These are phyloP conservation scores for Perodicticus potto DNA, from an alignment of 2,797 vertebrate genomes.

Conservation along the genomic window DNA sequence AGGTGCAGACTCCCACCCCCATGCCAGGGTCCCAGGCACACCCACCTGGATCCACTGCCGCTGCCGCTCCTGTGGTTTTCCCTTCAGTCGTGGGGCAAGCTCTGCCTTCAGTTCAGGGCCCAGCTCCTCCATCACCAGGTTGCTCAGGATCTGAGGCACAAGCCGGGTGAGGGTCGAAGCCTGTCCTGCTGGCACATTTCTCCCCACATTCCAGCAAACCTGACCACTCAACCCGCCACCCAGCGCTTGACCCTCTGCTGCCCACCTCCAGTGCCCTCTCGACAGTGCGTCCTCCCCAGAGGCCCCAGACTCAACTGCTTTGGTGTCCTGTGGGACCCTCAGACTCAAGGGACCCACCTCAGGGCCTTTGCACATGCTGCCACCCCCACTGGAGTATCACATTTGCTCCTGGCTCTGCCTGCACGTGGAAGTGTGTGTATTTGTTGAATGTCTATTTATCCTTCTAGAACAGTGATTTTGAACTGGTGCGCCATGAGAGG, in stretches of 20 bases:
- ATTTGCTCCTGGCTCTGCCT: fast-evolving
- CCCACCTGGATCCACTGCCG: slow-evolving; percentile 96
- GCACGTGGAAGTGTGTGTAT: not conserved
- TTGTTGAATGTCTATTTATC: not conserved
- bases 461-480: not conserved
- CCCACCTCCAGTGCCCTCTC: not conserved
- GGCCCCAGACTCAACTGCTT: not conserved
- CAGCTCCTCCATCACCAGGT: slow-evolving; percentile 97
- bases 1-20: fast-evolving
- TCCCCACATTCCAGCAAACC: fast-evolving
- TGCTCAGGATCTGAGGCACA: slow-evolving; percentile 93
- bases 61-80: slow-evolving; percentile 95
- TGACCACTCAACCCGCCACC: not conserved
- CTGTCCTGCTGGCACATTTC: fast-evolving
- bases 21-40: not conserved
- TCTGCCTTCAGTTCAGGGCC: slow-evolving; percentile 91
- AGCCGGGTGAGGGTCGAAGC: not conserved
- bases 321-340: not conserved
- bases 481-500: no score
- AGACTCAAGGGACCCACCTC: not conserved
- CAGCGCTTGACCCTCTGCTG: not conserved
- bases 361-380: not conserved
- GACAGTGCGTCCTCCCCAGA: not conserved
- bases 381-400: not conserved
- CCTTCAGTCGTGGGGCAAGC: slow-evolving; percentile 94